phyloP scores from a whole-genome alignment of 2,888 invertebrate genomes.

The Eulithis prunata region DNA sequence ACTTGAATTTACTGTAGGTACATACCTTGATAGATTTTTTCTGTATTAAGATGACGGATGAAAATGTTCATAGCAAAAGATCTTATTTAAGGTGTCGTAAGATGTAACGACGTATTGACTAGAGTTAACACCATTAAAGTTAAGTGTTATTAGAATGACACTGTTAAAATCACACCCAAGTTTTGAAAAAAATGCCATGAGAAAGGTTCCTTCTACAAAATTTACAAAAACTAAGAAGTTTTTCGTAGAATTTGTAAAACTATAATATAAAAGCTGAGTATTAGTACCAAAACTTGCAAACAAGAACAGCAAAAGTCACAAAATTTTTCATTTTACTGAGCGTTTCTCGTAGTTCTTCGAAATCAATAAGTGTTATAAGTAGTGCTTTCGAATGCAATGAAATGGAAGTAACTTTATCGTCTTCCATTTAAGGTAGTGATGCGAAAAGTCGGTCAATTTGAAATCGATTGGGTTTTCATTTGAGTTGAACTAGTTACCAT shows the following conservation, averaged over 20 bases:
- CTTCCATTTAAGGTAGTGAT: conserved; percentile 30
- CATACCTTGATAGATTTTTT: conserved; percentile 2
- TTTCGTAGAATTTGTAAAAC: no score
- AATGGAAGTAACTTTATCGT: conserved; percentile 38
- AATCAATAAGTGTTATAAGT: conserved; percentile 29
- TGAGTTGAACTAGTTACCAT: conserved; percentile 15
- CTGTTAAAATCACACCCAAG: no score
- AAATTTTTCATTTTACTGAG: not conserved
- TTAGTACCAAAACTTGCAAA: not conserved
- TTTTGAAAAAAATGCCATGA: no score
- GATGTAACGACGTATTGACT: conserved; percentile 1
- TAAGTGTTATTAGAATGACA: no score
- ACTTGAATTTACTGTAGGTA: not conserved
- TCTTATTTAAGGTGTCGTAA: not conserved
- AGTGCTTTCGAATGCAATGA: conserved; percentile 34
- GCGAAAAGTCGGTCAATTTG: conserved; percentile 35
- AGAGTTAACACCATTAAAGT: no score
- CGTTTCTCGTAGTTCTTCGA: conserved; percentile 3
- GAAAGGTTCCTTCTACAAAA: no score
- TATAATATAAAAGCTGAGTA: no score
- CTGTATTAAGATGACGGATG: conserved; percentile 1
- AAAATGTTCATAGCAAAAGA: not conserved
- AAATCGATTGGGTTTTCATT: conserved; percentile 29
- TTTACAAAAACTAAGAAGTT: no score
- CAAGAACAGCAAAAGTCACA: not conserved